Percentiles rank a stretch among this genome's conserved stretches.
These are phyloP conservation scores for Melitaea cinxia DNA, from an alignment of 1,140 invertebrate species.

Conservation along the genomic window DNA sequence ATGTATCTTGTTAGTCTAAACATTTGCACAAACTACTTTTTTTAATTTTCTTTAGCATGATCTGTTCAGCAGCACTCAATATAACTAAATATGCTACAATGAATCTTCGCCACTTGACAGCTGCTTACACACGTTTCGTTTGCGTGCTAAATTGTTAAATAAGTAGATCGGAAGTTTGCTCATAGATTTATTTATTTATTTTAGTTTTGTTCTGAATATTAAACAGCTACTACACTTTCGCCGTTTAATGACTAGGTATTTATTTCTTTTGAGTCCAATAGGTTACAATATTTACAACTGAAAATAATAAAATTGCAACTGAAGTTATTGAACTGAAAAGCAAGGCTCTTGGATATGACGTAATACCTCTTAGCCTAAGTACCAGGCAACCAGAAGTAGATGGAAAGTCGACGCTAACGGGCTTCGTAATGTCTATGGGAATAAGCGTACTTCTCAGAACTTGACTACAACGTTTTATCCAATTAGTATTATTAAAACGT, in stretches of 20 bases:
- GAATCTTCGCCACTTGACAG: constrained; percentile 21
- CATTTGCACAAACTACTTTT: background rate
- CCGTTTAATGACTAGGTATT: background rate
- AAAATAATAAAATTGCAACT: too few species aligned
- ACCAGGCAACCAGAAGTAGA: constrained; percentile 53
- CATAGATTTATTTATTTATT: constrained; percentile 11
- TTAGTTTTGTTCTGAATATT: background rate
- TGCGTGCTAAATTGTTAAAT: constrained; percentile 18
- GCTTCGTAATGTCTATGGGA: background rate
- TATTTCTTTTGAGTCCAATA: too few species aligned
- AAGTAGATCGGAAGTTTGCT: constrained; percentile 24
- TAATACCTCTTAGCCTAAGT: constrained; percentile 45
- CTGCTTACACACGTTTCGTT: constrained; percentile 16
- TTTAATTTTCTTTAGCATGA: background rate
- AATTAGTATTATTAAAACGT: constrained; percentile 29
- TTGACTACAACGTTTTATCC: constrained; percentile 5
- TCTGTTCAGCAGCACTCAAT: constrained; percentile 12
- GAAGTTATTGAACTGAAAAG: too few species aligned
- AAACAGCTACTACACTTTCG: constrained; percentile 7
- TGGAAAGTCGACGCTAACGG: background rate
- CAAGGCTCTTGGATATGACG: constrained; percentile 37
- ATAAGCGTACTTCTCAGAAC: constrained; percentile 6
- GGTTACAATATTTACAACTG: too few species aligned
- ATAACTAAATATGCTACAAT: constrained; percentile 8
- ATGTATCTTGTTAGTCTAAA: background rate